Percentiles rank a stretch among this genome's conserved stretches.
phyloP scores from a whole-genome alignment of 2,113 vertebrate genomes.

The Chelonoidis abingdonii region DNA sequence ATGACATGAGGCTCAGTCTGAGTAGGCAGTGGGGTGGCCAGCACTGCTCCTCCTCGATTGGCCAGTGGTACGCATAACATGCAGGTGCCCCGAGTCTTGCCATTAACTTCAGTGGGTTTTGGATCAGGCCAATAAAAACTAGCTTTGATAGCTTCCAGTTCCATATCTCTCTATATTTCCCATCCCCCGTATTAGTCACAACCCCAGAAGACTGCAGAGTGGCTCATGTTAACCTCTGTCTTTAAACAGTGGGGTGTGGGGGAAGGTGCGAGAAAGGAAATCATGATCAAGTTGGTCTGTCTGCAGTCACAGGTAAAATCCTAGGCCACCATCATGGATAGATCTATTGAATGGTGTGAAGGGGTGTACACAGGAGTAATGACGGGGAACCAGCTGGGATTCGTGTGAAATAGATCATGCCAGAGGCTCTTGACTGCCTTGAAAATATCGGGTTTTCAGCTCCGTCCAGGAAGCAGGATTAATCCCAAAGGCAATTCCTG shows the following conservation, averaged over 20 bases:
- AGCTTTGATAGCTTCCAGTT: no score
- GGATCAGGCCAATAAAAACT: accelerated
- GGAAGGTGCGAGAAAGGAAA: accelerated
- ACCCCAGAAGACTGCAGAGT: accelerated
- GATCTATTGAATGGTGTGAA: background rate
- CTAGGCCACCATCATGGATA: background rate
- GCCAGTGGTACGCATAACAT: no score
- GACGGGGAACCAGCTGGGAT: background rate
- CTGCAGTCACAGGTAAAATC: accelerated
- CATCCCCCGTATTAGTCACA: accelerated
- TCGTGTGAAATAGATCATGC: background rate
- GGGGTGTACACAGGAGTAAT: no score
- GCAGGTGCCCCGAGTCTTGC: no score
- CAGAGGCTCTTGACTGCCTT: background rate
- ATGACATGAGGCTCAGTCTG: no score
- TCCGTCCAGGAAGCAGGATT: background rate
- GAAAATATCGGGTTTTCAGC: background rate
- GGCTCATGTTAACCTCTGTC: accelerated
- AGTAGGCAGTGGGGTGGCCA: no score
- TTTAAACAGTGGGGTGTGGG: background rate
- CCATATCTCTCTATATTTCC: no score
- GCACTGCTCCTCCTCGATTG: no score
- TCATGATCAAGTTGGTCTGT: background rate
- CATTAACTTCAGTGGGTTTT: accelerated
- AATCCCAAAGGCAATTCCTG: background rate